Evolutionary conservation across 2,113 vertebrate genomes (phyloP).

Genomic region (Corythornis vintsioides): DNA sequence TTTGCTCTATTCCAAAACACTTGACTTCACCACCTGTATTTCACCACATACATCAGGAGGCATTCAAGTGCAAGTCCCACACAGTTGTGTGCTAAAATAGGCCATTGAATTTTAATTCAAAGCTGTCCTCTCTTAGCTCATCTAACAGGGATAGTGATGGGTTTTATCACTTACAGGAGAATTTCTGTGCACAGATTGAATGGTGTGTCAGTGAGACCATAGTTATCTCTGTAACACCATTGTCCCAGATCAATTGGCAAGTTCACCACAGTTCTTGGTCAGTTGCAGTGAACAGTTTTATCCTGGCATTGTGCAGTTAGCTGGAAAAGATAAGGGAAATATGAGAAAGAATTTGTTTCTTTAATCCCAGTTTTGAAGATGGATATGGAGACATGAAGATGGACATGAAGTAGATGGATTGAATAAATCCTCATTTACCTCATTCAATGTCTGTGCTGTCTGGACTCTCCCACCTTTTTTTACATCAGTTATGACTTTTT

Average conservation of each 20-base stretch:
- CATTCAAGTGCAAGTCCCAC: neutral
- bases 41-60: neutral
- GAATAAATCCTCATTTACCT: neutral
- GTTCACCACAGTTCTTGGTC: neutral
- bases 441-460: neutral
- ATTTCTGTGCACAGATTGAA: neutral
- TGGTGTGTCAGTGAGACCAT: neutral
- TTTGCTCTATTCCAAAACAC: neutral
- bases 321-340: neutral
- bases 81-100: neutral
- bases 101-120: neutral
- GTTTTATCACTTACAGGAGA: neutral
- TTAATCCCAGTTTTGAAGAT: neutral
- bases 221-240: neutral
- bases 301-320: neutral
- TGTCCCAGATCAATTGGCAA: neutral
- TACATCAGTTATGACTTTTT: neutral
- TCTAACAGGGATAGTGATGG: neutral
- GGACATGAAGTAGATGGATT: neutral
- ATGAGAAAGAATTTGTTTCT: neutral
- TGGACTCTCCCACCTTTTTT: neutral
- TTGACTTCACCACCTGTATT: neutral
- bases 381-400: neutral
- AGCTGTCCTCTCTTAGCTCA: neutral
- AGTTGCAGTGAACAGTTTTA: neutral